A percentile compares a stretch with the other conserved stretches of the same genome.
Evolutionary conservation across 2,888 invertebrate genomes (phyloP).

Genomic region (Cybosia mesomella): DNA sequence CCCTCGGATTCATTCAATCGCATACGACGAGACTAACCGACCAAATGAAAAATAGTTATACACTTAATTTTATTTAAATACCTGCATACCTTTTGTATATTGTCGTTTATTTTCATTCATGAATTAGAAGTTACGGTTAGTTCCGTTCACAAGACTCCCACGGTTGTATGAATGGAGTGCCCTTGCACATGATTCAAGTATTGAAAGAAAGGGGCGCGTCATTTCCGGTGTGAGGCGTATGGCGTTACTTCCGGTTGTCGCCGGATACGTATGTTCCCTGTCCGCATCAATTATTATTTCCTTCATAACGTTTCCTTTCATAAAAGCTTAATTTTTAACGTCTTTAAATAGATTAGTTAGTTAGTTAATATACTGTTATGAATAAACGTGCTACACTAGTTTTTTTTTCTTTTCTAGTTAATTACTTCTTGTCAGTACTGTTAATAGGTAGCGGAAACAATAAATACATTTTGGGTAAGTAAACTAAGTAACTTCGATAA

Average conservation of each 20-base stretch:
- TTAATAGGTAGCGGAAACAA: slow-evolving; percentile 2
- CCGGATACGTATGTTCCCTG: slow-evolving; percentile 81
- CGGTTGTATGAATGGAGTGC: slow-evolving; percentile 74
- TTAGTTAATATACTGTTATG: neutral
- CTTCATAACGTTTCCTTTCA: slow-evolving; percentile 79
- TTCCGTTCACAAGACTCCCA: slow-evolving; percentile 76
- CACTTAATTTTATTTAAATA: slow-evolving; percentile 67
- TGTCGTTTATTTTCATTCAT: slow-evolving; percentile 78
- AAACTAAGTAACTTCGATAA: neutral
- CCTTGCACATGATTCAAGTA: slow-evolving; percentile 62
- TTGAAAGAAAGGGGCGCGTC: slow-evolving; percentile 81
- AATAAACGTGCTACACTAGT: slow-evolving; percentile 4
- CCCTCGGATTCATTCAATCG: slow-evolving; percentile 68
- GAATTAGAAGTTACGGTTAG: slow-evolving; percentile 73
- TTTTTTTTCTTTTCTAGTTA: neutral
- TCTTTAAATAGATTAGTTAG: slow-evolving; percentile 38
- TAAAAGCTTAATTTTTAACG: slow-evolving; percentile 57
- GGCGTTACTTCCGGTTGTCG: slow-evolving; percentile 79
- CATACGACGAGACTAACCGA: slow-evolving; percentile 56
- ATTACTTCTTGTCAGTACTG: slow-evolving; percentile 4
- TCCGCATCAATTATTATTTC: slow-evolving; percentile 83
- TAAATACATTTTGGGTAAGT: neutral
- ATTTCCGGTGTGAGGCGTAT: slow-evolving; percentile 80
- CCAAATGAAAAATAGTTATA: slow-evolving; percentile 61
- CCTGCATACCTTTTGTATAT: slow-evolving; percentile 57